Evolutionary conservation across 2,113 vertebrate genomes (phyloP).

Genomic region (Halichoerus grypus): DNA sequence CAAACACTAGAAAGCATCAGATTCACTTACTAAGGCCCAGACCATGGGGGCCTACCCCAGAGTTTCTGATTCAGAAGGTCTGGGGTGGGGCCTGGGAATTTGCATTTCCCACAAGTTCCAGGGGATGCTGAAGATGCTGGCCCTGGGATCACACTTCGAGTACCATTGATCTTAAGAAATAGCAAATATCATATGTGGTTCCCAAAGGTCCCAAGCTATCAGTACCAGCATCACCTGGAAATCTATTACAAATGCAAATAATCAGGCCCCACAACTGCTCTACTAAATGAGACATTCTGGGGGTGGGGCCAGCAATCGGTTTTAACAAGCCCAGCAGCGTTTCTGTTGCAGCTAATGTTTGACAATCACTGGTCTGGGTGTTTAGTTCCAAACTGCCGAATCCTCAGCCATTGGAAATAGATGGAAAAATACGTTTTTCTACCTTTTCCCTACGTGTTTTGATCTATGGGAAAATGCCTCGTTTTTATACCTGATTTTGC

Average conservation of each 20-base stretch:
- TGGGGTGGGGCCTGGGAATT: no score
- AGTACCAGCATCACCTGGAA: not conserved
- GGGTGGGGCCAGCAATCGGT: accelerated
- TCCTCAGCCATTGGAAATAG: not conserved
- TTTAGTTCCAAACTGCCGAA: not conserved
- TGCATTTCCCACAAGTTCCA: not conserved
- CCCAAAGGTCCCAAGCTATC: not conserved
- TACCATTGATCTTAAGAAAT: not conserved
- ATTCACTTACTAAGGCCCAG: not conserved
- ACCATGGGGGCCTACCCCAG: no score
- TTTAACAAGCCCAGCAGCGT: not conserved
- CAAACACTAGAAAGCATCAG: not conserved
- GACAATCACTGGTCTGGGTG: not conserved
- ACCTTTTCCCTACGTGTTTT: not conserved
- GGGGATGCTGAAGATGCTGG: not conserved
- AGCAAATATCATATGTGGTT: not conserved
- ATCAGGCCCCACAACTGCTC: not conserved
- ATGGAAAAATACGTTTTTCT: not conserved
- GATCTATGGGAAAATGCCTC: not conserved
- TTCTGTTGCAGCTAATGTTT: not conserved
- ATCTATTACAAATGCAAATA: not conserved
- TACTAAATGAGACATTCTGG: not conserved
- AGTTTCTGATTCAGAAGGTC: not conserved
- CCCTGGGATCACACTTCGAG: not conserved
- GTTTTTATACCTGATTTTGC: not conserved